A percentile compares a stretch with the other conserved stretches of the same genome.
Evolutionary conservation across 1,140 invertebrate genomes (phyloP).

Genomic region (Drosophila pachea): DNA sequence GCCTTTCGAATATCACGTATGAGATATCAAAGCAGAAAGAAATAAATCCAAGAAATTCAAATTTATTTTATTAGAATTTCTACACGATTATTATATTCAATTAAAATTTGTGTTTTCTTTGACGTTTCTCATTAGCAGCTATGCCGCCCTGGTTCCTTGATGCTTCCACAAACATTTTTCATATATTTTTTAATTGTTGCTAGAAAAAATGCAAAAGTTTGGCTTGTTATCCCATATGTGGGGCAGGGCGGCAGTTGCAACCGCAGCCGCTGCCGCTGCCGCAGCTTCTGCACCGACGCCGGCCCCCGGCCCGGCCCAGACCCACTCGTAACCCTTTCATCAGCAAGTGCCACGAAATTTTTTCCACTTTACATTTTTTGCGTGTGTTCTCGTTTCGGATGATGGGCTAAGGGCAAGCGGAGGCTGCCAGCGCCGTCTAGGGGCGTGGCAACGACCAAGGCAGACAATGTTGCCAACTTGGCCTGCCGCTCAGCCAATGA

Average conservation of each 20-base stretch:
- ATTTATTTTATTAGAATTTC: not conserved
- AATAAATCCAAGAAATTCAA: not conserved
- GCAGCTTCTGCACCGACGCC: conserved; percentile 6
- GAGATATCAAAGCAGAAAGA: not conserved
- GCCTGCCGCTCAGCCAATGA: conserved; percentile 68
- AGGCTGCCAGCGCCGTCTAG: not conserved
- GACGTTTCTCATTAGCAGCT: not conserved
- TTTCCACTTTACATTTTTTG: conserved; percentile 74
- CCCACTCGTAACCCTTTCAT: conserved; percentile 10
- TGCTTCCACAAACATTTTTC: conserved; percentile 17
- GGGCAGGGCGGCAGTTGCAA: conserved; percentile 1
- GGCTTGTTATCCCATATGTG: conserved; percentile 35
- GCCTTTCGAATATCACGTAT: not conserved
- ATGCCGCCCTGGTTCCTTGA: conserved; percentile 24
- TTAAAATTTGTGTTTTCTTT: not conserved
- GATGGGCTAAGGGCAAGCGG: conserved; percentile 24
- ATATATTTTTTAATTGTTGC: conserved; percentile 57
- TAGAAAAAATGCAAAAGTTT: conserved; percentile 65
- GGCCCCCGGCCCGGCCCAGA: not conserved
- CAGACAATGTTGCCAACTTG: conserved; percentile 61
- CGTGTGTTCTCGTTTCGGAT: conserved; percentile 58
- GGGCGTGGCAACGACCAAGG: conserved; percentile 29
- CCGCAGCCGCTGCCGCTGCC: not conserved
- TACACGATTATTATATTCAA: not conserved
- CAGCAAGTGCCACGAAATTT: conserved; percentile 62